phyloP scores from a whole-genome alignment of 2,888 invertebrate species.

The Caprella mutica region DNA sequence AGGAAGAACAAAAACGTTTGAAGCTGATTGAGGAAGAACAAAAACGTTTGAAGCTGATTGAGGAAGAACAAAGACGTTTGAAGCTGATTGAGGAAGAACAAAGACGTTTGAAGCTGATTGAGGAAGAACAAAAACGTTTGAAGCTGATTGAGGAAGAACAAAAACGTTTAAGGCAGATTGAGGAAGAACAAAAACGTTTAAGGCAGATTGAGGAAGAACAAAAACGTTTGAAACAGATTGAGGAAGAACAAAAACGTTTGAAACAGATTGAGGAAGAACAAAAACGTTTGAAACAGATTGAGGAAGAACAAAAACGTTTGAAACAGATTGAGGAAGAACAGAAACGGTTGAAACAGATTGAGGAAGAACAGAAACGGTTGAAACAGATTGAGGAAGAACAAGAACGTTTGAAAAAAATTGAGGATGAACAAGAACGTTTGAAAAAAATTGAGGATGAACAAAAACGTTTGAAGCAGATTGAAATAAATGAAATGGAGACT shows the following conservation, averaged over 20 bases:
- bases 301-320: not conserved
- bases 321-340: not conserved
- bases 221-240: not conserved
- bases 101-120: too few relatives aligned
- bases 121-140: too few relatives aligned
- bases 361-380: not conserved
- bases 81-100: too few relatives aligned
- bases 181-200: not conserved
- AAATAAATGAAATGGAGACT: not conserved
- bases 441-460: not conserved
- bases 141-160: not conserved
- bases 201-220: not conserved
- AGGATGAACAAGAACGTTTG: not conserved
- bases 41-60: too few relatives aligned
- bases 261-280: not conserved
- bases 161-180: not conserved
- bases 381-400: not conserved
- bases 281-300: not conserved
- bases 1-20: too few relatives aligned
- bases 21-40: too few relatives aligned
- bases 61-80: too few relatives aligned
- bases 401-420: not conserved
- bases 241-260: not conserved
- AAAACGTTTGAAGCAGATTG: not conserved
- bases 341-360: not conserved